These are phyloP conservation scores for Forbesichthys agassizii DNA, from an alignment of 2,113 vertebrate species.

Conservation along the genomic window DNA sequence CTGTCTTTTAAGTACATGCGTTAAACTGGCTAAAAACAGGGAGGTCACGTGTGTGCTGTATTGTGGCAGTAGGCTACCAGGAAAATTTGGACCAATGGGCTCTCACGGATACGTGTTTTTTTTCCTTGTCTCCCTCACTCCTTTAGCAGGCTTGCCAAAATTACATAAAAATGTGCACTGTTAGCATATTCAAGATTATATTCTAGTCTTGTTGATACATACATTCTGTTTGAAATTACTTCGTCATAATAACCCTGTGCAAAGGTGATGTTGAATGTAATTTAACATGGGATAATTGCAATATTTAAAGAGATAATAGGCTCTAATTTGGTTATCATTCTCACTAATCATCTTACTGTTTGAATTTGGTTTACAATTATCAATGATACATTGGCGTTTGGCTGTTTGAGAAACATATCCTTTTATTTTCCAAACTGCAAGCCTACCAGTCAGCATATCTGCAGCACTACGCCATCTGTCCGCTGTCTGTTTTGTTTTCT, in stretches of 20 bases:
- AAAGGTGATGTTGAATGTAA: background rate
- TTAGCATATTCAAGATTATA: background rate
- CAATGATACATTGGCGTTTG: slow-evolving; percentile 22
- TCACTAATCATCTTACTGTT: no score
- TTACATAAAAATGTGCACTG: slow-evolving; percentile 11
- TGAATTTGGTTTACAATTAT: background rate
- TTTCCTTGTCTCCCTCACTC: slow-evolving; percentile 36
- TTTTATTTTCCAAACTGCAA: slow-evolving; percentile 33
- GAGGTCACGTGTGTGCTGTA: slow-evolving; percentile 74
- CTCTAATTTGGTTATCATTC: no score
- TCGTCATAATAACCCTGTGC: no score
- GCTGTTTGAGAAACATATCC: slow-evolving; percentile 43
- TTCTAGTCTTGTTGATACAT: background rate
- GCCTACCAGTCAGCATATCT: slow-evolving; percentile 42
- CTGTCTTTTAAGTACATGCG: slow-evolving; percentile 76
- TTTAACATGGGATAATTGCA: no score
- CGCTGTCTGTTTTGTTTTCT: background rate
- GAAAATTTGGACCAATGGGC: slow-evolving; percentile 73
- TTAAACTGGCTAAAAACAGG: slow-evolving; percentile 71
- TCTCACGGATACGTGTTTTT: slow-evolving; percentile 51
- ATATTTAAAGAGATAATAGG: no score
- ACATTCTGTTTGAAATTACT: background rate
- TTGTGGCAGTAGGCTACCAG: slow-evolving; percentile 65
- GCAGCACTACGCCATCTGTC: slow-evolving; percentile 64
- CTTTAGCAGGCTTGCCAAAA: background rate